These are phyloP conservation scores for Cavia porcellus DNA, from an alignment of 2,113 vertebrate species.

Conservation along the genomic window DNA sequence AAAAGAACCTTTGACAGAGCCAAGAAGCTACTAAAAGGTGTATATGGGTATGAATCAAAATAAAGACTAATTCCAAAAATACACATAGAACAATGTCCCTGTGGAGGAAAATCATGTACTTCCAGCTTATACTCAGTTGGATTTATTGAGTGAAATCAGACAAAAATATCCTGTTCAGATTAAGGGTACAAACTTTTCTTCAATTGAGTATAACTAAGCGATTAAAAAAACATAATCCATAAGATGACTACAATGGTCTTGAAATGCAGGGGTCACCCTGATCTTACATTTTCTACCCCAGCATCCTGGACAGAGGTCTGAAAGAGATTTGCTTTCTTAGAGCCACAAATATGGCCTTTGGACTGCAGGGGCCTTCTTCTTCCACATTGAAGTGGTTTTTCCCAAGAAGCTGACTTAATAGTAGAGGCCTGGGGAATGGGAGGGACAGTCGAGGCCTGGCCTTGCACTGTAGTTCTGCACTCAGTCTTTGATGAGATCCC, in stretches of 20 bases:
- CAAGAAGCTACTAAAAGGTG: constrained; percentile 43
- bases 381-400: not conserved
- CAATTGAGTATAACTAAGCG: not conserved
- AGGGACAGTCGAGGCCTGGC: not conserved
- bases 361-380: not conserved
- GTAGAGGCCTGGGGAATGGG: not conserved
- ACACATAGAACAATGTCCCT: constrained; percentile 40
- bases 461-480: not conserved
- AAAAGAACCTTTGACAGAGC: constrained; percentile 38
- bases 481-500: not conserved
- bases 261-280: not conserved
- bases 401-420: not conserved
- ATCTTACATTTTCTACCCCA: not conserved
- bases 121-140: not conserved
- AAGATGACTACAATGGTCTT: not conserved
- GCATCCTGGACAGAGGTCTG: not conserved
- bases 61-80: constrained; percentile 73
- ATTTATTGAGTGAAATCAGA: constrained; percentile 49
- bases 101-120: constrained; percentile 28
- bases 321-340: not conserved
- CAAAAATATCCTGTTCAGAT: not conserved
- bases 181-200: constrained; percentile 13
- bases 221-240: not conserved
- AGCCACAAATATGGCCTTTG: not conserved
- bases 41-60: constrained; percentile 30